phyloP scores from a whole-genome alignment of 2,888 invertebrate species.

The Argyresthia albistria region DNA sequence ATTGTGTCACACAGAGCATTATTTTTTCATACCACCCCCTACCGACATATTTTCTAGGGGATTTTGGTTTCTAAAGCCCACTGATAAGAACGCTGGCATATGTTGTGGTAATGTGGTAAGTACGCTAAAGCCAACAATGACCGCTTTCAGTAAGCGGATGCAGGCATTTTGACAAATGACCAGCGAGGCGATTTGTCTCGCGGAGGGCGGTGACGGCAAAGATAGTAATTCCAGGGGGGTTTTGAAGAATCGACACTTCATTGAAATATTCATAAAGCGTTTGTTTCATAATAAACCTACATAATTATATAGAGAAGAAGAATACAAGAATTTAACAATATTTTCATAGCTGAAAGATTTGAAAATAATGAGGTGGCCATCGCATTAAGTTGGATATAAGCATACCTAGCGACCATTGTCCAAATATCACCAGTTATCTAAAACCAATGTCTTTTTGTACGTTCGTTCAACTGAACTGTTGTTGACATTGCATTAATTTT shows the following conservation, averaged over 20 bases:
- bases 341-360: no score
- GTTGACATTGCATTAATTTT: no score
- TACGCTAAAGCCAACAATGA: constrained; percentile 37
- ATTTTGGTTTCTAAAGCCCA: constrained; percentile 24
- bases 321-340: no score
- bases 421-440: no score
- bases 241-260: background rate
- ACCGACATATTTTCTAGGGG: background rate
- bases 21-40: constrained; percentile 16
- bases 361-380: no score
- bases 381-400: no score
- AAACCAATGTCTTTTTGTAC: no score
- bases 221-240: constrained; percentile 17
- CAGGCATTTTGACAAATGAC: constrained; percentile 72
- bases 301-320: no score
- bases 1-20: constrained; percentile 29
- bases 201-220: constrained; percentile 50
- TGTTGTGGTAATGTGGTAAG: constrained; percentile 12
- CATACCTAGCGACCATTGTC: no score
- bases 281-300: no score
- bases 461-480: no score
- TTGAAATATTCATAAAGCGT: no score
- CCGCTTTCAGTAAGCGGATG: constrained; percentile 64
- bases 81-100: constrained; percentile 18
- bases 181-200: constrained; percentile 66